Percentiles rank a stretch among this genome's conserved stretches.
phyloP scores from a whole-genome alignment of 1,140 invertebrate genomes.

The Lanistes nyassanus region DNA sequence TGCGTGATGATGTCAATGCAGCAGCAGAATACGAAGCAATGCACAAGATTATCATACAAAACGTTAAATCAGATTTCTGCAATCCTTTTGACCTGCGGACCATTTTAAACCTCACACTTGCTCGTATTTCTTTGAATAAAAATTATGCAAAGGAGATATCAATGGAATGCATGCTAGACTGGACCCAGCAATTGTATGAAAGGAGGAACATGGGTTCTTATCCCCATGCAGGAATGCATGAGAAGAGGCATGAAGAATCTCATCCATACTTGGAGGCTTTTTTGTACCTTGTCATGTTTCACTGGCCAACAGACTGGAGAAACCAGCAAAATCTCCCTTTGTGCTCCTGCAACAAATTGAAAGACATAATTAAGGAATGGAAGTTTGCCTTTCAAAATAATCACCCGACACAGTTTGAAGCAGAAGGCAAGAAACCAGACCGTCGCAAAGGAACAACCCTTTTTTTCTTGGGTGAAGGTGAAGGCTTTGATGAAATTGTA shows the following conservation, averaged over 20 bases:
- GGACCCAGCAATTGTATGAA: conserved; percentile 15
- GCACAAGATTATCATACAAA: conserved; percentile 17
- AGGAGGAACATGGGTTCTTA: not conserved
- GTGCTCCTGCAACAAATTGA: conserved; percentile 18
- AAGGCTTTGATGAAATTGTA: conserved; percentile 17
- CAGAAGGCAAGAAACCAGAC: conserved; percentile 26
- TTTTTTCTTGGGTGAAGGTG: conserved; percentile 36
- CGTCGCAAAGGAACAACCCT: conserved; percentile 35
- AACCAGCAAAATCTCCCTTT: conserved; percentile 4
- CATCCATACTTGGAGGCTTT: conserved; percentile 26
- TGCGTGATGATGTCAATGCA: conserved; percentile 56
- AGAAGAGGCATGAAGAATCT: not conserved
- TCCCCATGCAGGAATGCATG: not conserved
- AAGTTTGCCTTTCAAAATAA: conserved; percentile 31
- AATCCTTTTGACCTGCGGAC: conserved; percentile 26
- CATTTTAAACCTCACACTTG: conserved; percentile 15
- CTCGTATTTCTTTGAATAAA: not conserved
- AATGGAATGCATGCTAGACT: conserved; percentile 16
- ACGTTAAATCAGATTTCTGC: conserved; percentile 13
- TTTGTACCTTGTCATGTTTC: conserved; percentile 28
- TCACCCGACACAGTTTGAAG: conserved; percentile 29
- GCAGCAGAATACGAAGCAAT: conserved; percentile 21
- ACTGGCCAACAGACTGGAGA: conserved; percentile 31
- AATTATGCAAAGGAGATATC: not conserved
- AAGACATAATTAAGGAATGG: conserved; percentile 25